Evolutionary conservation across 1,140 invertebrate species (phyloP).

Genomic region (Zaprionus nigranus): DNA sequence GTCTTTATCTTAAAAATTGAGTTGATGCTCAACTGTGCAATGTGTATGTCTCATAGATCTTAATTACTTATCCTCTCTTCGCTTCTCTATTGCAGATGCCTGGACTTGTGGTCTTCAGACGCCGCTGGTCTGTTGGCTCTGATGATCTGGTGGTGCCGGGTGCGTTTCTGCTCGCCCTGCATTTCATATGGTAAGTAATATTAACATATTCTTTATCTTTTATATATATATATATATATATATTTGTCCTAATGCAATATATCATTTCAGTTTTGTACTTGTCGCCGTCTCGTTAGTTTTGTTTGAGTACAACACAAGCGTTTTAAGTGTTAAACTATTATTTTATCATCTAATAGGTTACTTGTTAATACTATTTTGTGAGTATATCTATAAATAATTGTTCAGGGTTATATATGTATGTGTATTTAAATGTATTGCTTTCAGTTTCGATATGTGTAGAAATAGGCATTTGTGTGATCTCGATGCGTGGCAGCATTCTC

Average conservation of each 20-base stretch:
- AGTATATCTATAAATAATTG: conserved; percentile 45
- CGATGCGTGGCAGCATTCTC: conserved; percentile 93
- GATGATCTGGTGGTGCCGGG: conserved; percentile 95
- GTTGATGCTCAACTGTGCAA: no score
- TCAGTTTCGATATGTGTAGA: conserved; percentile 89
- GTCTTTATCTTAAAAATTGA: no score
- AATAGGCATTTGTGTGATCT: conserved; percentile 89
- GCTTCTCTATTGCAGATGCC: conserved; percentile 88
- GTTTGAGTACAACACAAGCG: conserved; percentile 87
- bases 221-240: not conserved
- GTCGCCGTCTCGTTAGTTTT: conserved; percentile 86
- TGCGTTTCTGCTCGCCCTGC: conserved; percentile 90
- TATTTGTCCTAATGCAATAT: no score
- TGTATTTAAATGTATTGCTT: not conserved
- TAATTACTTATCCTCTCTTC: not conserved
- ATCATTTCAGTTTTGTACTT: conserved; percentile 70
- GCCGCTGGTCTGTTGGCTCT: conserved; percentile 95
- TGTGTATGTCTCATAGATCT: not conserved
- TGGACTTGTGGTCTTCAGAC: conserved; percentile 92
- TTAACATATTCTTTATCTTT: not conserved
- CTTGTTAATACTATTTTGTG: conserved; percentile 87
- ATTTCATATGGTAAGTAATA: conserved; percentile 90
- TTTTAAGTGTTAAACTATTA: conserved; percentile 87
- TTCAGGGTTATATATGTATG: not conserved
- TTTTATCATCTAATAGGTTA: conserved; percentile 91